phyloP scores from a whole-genome alignment of 2,888 invertebrate species.

The Sthenelais limicola region DNA sequence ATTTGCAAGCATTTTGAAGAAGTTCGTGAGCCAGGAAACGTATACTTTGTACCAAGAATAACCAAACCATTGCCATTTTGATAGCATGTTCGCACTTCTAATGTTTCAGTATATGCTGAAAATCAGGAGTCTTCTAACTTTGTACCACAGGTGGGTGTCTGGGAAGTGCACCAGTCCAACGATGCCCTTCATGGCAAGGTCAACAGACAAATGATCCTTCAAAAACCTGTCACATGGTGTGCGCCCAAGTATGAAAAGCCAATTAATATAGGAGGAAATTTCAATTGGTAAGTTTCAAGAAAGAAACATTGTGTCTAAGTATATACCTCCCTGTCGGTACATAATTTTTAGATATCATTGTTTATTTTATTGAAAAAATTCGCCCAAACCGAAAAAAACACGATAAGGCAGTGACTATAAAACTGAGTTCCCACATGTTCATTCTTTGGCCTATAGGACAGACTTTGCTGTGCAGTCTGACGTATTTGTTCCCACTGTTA shows the following conservation, averaged over 20 bases:
- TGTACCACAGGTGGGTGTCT: slow-evolving; percentile 69
- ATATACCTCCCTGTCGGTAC: too few relatives aligned
- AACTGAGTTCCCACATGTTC: too few relatives aligned
- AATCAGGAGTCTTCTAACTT: slow-evolving; percentile 65
- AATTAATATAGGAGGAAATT: slow-evolving; percentile 64
- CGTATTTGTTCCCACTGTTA: slow-evolving; percentile 54
- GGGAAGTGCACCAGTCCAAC: slow-evolving; percentile 59
- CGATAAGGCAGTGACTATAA: too few relatives aligned
- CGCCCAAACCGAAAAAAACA: too few relatives aligned
- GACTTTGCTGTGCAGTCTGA: slow-evolving; percentile 37
- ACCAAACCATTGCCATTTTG: too few relatives aligned
- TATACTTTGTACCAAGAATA: too few relatives aligned
- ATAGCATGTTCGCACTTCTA: too few relatives aligned
- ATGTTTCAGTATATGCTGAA: slow-evolving; percentile 56
- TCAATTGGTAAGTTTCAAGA: slow-evolving; percentile 60
- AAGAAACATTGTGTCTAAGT: too few relatives aligned
- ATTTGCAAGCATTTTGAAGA: too few relatives aligned
- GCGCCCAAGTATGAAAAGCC: slow-evolving; percentile 44
- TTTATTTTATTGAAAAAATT: too few relatives aligned
- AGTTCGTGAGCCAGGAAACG: too few relatives aligned
- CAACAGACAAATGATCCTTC: slow-evolving; percentile 64
- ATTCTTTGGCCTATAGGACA: slow-evolving; percentile 22
- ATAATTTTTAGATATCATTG: too few relatives aligned
- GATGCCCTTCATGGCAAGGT: slow-evolving; percentile 57
- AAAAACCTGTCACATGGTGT: slow-evolving; percentile 67